Percentiles rank a stretch among this genome's conserved stretches.
These are phyloP conservation scores for Hirundichthys speculiger DNA, from an alignment of 2,113 vertebrate species.

Conservation along the genomic window DNA sequence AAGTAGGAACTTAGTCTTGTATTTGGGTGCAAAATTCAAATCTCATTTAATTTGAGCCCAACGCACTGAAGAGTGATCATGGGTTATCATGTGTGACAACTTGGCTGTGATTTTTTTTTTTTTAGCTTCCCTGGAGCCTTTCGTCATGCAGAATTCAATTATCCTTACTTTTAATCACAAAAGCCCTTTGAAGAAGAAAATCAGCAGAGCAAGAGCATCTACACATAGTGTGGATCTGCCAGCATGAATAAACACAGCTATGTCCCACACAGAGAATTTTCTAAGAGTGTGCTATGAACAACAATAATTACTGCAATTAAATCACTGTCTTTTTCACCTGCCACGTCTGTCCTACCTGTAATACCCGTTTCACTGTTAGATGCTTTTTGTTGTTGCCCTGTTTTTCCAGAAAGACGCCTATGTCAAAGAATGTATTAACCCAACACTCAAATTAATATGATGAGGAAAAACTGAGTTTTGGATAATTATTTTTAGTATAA, in stretches of 20 bases:
- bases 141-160: slow-evolving; percentile 61
- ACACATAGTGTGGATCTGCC: slow-evolving; percentile 11
- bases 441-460: too few relatives aligned
- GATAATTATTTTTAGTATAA: too few relatives aligned
- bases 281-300: too few relatives aligned
- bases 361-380: too few relatives aligned
- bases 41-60: slow-evolving; percentile 35
- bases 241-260: slow-evolving; percentile 36
- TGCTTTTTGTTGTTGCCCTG: too few relatives aligned
- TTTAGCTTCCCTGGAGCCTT: slow-evolving; percentile 45
- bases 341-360: too few relatives aligned
- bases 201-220: too few relatives aligned
- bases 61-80: slow-evolving; percentile 40
- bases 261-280: slow-evolving; percentile 21
- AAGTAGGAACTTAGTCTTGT: slow-evolving; percentile 25
- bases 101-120: slow-evolving; percentile 43
- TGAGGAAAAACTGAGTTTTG: too few relatives aligned
- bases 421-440: too few relatives aligned
- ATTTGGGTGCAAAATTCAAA: slow-evolving; percentile 50
- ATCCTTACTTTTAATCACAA: slow-evolving; percentile 47
- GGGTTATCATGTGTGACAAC: slow-evolving; percentile 42
- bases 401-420: too few relatives aligned
- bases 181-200: slow-evolving; percentile 45
- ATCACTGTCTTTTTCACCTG: too few relatives aligned
- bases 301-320: too few relatives aligned